Conservation (phyloP, 2,888 invertebrate genomes). For the Podabrus alpinus region DNA sequence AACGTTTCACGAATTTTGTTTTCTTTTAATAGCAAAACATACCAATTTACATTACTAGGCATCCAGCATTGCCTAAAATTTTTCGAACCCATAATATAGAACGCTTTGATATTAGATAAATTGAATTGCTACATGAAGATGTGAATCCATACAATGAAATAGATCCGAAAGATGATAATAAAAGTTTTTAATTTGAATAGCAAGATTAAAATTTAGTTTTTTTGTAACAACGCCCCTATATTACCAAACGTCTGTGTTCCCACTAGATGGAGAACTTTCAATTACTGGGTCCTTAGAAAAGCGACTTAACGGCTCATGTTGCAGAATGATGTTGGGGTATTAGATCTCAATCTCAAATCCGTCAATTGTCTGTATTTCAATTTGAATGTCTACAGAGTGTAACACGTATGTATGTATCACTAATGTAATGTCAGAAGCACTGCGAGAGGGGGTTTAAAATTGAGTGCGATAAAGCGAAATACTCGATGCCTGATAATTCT, state of each 20-base stretch:
- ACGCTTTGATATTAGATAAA: not conserved
- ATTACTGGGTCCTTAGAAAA: constrained; percentile 53
- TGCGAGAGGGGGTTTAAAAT: constrained; percentile 21
- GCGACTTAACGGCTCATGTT: constrained; percentile 53
- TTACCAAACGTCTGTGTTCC: constrained; percentile 38
- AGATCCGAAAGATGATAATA: not conserved
- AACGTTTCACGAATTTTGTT: not conserved
- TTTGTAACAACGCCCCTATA: constrained; percentile 42
- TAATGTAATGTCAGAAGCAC: constrained; percentile 23
- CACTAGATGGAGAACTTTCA: constrained; percentile 49
- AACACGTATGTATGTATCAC: constrained; percentile 15
- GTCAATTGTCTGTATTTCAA: constrained; percentile 48
- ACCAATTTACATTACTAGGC: too few relatives aligned
- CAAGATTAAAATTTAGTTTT: constrained; percentile 48
- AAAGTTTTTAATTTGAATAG: constrained; percentile 49
- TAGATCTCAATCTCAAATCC: constrained; percentile 54
- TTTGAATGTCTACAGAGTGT: constrained; percentile 33
- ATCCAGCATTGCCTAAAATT: too few relatives aligned
- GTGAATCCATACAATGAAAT: constrained; percentile 15
- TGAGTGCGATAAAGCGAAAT: constrained; percentile 6
- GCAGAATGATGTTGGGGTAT: constrained; percentile 51
- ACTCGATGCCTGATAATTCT: not conserved
- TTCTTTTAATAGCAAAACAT: not conserved
- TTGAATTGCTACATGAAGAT: constrained; percentile 2
- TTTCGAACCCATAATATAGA: too few relatives aligned